phyloP scores from a whole-genome alignment of 2,888 invertebrate genomes.

The Gymnosoma rotundatum region DNA sequence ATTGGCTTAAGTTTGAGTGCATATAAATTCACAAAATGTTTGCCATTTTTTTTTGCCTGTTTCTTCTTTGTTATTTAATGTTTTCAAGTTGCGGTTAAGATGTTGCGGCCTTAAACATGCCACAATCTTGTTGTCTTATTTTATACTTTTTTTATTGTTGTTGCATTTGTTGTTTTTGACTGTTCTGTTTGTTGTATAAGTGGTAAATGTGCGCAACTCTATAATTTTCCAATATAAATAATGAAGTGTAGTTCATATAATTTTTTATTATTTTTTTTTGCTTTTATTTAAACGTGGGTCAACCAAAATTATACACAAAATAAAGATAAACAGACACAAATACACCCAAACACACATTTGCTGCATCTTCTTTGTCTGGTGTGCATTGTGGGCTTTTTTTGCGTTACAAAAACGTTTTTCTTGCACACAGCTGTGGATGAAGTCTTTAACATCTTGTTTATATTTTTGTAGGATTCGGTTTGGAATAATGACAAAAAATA shows the following conservation, averaged over 20 bases:
- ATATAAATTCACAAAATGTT: conserved; percentile 47
- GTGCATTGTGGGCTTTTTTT: background rate
- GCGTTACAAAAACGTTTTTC: conserved; percentile 19
- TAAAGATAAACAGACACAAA: background rate
- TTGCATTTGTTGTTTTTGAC: conserved; percentile 21
- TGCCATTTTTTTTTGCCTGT: conserved; percentile 10
- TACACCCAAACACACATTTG: conserved; percentile 26
- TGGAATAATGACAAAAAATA: conserved; percentile 7
- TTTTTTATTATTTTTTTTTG: conserved; percentile 18
- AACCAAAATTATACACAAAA: conserved; percentile 49
- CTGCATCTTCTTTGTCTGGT: background rate
- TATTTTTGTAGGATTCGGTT: background rate
- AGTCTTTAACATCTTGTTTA: conserved; percentile 49
- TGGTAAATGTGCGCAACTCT: conserved; percentile 66
- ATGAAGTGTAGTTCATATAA: conserved; percentile 63
- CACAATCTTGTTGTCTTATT: conserved; percentile 63
- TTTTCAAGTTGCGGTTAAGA: conserved; percentile 68
- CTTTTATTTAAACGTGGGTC: conserved; percentile 58
- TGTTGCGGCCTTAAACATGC: conserved; percentile 67
- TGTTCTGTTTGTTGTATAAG: conserved; percentile 49
- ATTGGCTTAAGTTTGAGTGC: conserved; percentile 44
- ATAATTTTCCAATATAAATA: conserved; percentile 71
- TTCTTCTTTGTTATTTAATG: conserved; percentile 56
- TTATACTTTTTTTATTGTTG: conserved; percentile 15
- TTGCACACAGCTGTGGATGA: conserved; percentile 36